Evolutionary conservation across 2,113 vertebrate species (phyloP), one percentile per base, ranked within the genome.

Genomic region (Otis tarda): DNA sequence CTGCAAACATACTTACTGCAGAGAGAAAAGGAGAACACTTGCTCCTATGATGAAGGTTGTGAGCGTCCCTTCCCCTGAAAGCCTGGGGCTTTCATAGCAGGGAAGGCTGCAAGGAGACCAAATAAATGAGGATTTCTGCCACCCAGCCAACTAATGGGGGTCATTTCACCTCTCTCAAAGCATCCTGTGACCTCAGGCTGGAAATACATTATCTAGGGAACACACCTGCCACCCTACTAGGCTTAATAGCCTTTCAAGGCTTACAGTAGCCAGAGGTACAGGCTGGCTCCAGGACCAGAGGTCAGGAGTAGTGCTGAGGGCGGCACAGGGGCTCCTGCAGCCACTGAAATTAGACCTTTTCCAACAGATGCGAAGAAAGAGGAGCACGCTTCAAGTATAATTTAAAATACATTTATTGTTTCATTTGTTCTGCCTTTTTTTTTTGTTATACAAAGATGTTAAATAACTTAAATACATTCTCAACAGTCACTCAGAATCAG

Each of bases 381-480:
- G 33, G 57, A 59, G 73, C 85, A 95, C 45, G 0, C 57, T 81
- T 92, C 28, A 86, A 87, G 83, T 97, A 97, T 99, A 99, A 99
- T 99, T 99, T 99, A 99, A 99, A 99, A 99, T 99, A 99, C 98
- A 99, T 99, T 99, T 99, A 99, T 99, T 99, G 98, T 99, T 99
- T 99, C 98, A 98, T 98, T 98, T 99, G 98, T 98, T 98, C 98
- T 99, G 98, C 98, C 98, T 94, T 96, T 99, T 98, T 41, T 83
- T 94, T 83, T 95, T 99, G 99, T 99, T 99, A 99, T 99, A 99
- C 99, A 99, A 99, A 99, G 99, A 99, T 98, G 98, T 99, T 99
- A 99, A 99, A 99, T 99, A 99, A 99, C 98, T 99, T 99, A 99
- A 99, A 99, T 99, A 99, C 99, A 99, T 99, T 99, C 99, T 99